Base-by-base conservation (phyloP, 35 echinoderm and acorn worm genomes). In the Anneissia japonica region DNA sequence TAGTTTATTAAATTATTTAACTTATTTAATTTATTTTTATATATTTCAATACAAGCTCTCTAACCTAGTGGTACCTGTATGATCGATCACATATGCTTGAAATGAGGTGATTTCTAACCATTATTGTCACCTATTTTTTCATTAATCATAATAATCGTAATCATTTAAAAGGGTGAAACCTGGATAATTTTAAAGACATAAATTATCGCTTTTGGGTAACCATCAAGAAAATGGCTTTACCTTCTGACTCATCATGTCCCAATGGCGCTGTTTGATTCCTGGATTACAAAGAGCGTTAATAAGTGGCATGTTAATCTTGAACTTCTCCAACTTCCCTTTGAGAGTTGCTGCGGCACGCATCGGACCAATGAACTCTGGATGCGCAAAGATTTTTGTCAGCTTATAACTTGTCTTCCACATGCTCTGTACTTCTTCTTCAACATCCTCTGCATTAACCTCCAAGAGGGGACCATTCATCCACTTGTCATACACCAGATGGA, bases 291-390 rank as follows among this genome's bases (percentile, higher is more conserved):
- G 84, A 31, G 96, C 91, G 82, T 92, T 90, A 19, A 99, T 93
- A 35, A 99, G 83, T 75, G 96, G 96, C 96, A 99, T 99, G 51
- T 99, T 99, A 83, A 99, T 93, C 90, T 99, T 99, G 72, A 99
- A 99, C 84, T 99, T 99, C 92, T 94, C 96, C n/a, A 99, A 83
- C 32, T 99, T 99, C 3, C 85, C 96, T 74, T 99, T 99, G 86
- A 99, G 94, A 36, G 96, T 99, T 17, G 92, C 89, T 19, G 96
- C 89, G 43, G 96, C 96, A 45, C 96, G 86, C 96, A 94, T 99
- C 43, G 96, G 96, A 26, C 96, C 96, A 80, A 94, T 99, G 89
- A 94, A 86, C 39, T 99, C 96, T 0, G 94, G 87, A 23, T 86
- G 86, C 0, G 96, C 89, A 89, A 99, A 99, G 39, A 76, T 85